phyloP scores from a whole-genome alignment of 1,140 invertebrate genomes.

The Tachypleus tridentatus region DNA sequence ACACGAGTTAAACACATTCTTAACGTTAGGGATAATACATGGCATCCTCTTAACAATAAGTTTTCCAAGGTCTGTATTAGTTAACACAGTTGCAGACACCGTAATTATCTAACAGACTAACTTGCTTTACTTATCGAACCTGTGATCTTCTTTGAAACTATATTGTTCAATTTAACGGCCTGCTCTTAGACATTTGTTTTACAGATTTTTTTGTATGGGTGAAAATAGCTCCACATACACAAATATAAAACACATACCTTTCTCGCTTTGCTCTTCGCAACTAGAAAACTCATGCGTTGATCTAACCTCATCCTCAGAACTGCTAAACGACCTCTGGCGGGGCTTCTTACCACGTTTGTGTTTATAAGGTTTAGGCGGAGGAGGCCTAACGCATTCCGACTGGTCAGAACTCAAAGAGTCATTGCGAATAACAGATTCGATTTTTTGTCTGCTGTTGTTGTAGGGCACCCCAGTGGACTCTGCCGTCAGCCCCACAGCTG shows the following conservation, averaged over 20 bases:
- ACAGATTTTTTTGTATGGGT: too few relatives aligned
- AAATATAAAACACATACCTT: slow-evolving; percentile 32
- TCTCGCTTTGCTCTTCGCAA: slow-evolving; percentile 47
- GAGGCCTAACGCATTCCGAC: slow-evolving; percentile 40
- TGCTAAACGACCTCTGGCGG: slow-evolving; percentile 65
- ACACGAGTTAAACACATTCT: too few relatives aligned
- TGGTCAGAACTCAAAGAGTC: slow-evolving; percentile 51
- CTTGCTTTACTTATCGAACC: too few relatives aligned
- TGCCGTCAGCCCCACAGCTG: slow-evolving; percentile 31
- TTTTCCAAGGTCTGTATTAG: too few relatives aligned
- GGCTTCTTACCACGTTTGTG: slow-evolving; percentile 34
- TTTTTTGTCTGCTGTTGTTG: slow-evolving; percentile 14
- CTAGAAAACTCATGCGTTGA: slow-evolving; percentile 74
- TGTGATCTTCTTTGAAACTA: too few relatives aligned
- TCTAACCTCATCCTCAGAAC: slow-evolving; percentile 85
- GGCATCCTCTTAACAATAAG: too few relatives aligned
- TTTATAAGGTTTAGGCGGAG: slow-evolving; percentile 36
- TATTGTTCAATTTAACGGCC: too few relatives aligned
- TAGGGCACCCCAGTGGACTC: slow-evolving; percentile 18
- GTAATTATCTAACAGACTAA: too few relatives aligned
- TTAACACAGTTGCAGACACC: too few relatives aligned
- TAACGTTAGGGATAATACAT: too few relatives aligned
- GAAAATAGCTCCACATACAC: too few relatives aligned
- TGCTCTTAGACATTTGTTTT: too few relatives aligned
- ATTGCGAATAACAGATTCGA: slow-evolving; percentile 22